Evolutionary conservation across 2,888 invertebrate genomes (phyloP).

Genomic region (Cephus rjabovi): DNA sequence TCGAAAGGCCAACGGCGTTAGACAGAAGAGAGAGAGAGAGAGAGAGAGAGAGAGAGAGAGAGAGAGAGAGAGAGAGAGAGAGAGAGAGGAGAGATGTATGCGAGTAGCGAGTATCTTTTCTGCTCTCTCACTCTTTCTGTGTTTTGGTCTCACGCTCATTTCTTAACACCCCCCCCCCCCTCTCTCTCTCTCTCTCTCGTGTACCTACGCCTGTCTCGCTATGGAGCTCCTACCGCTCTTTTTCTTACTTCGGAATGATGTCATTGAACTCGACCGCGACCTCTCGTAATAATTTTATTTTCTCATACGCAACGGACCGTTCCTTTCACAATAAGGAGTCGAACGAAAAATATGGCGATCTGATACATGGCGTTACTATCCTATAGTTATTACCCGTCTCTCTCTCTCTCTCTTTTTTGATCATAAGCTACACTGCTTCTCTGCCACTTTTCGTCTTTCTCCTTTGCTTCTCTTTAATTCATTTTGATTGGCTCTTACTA

Average conservation of each 20-base stretch:
- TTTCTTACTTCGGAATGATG: conserved; percentile 15
- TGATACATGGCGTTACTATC: no score
- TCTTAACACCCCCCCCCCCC: no score
- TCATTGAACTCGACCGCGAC: conserved; percentile 41
- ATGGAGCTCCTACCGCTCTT: not conserved
- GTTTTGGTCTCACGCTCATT: no score
- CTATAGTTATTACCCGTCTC: no score
- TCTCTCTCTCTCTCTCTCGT: not conserved
- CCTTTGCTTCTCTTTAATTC: not conserved
- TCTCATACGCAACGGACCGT: conserved; percentile 3
- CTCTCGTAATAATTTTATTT: conserved; percentile 38
- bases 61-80: no score
- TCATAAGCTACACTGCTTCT: not conserved
- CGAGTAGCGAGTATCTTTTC: no score
- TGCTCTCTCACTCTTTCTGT: no score
- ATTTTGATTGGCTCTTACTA: not conserved
- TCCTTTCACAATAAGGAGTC: not conserved
- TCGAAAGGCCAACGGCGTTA: no score
- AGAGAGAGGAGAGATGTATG: no score
- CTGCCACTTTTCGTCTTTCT: not conserved
- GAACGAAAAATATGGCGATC: conserved; percentile 3
- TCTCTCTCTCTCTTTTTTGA: not conserved
- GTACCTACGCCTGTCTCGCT: not conserved
- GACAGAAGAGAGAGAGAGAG: no score
- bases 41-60: no score